A percentile compares a stretch with the other conserved stretches of the same genome.
phyloP scores from a whole-genome alignment of 1,140 invertebrate species.

The Penaeus vannamei region DNA sequence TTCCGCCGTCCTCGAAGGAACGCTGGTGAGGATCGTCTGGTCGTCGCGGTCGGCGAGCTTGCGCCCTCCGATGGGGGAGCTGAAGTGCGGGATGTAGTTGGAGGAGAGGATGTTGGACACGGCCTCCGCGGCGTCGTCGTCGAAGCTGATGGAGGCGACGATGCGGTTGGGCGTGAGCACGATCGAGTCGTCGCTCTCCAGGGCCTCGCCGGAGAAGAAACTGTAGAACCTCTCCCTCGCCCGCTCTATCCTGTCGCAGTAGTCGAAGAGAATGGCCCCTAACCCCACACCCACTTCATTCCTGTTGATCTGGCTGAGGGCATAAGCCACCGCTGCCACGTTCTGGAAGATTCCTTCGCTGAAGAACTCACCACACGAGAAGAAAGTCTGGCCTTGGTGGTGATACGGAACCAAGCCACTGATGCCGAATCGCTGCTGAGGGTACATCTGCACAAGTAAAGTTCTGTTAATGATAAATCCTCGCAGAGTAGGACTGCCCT shows the following conservation, averaged over 20 bases:
- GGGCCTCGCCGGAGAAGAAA: conserved; percentile 70
- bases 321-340: conserved; percentile 68
- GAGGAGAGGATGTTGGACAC: conserved; percentile 70
- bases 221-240: conserved; percentile 70
- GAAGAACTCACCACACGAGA: conserved; percentile 68
- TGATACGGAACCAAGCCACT: conserved; percentile 69
- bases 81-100: conserved; percentile 72
- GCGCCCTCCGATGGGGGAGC: conserved; percentile 70
- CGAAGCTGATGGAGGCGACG: conserved; percentile 71
- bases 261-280: conserved; percentile 70
- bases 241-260: conserved; percentile 68
- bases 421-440: conserved; percentile 68
- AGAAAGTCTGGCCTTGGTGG: conserved; percentile 67
- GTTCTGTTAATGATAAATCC: too few species aligned
- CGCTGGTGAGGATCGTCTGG: conserved; percentile 60
- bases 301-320: conserved; percentile 69
- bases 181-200: conserved; percentile 46
- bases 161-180: conserved; percentile 68
- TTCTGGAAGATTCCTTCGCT: conserved; percentile 69
- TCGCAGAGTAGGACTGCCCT: too few species aligned
- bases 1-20: conserved; percentile 64
- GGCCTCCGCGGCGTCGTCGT: conserved; percentile 68
- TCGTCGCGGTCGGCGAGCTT: conserved; percentile 59
- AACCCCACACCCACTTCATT: conserved; percentile 68
- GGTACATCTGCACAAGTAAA: conserved; percentile 66